Evolutionary conservation across 1,140 invertebrate genomes (phyloP), one percentile per base, ranked within the genome.

Genomic region (Andrena cerasifolii): DNA sequence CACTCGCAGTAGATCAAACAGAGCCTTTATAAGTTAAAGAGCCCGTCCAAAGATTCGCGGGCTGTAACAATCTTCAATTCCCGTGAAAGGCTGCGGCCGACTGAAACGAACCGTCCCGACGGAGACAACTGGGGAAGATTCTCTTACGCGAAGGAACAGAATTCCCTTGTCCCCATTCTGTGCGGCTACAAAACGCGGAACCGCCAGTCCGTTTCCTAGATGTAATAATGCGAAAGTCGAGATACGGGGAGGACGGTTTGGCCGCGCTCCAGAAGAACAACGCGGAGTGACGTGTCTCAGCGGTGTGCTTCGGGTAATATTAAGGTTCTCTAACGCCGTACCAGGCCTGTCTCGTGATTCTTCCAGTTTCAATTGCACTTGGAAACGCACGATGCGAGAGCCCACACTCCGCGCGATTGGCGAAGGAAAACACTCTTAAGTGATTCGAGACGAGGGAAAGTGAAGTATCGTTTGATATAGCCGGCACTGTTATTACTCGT

Each of bases 1-100:
- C 56, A 62, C 54, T 47, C 65, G 40, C 63, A 36, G 62, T 80
- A 75, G 26, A 67, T 78, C 65, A 36, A 26, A 36, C 21, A 4
- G 40, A 45, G 47, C 43, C 74, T 40, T 40, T 72, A 72, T 72
- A 78, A 78, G 72, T 78, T 78, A 10, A 10, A 40, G 4, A 10
- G 36, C 36, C 10, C 36, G 36, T 40, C 36, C 36, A 40, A 40
- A 10, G 36, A 40, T 40, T 40, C 36, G 10, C 75, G 26, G 14
- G 10, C 49, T 28, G 21, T 24, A 63, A 45, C 33, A 28, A 59
- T 74, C 47, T 74, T 61, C 24, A 51, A 74, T 79, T 61, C 47
- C 7, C 24, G 53, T 49, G 36, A 71, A 43, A 58, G 36, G 67
- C 16, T 31, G 51, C 7, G 24, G 53, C 26, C 18, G 26, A 45